Evolutionary conservation across 2,797 vertebrate genomes (phyloP).

Genomic region (Agapornis canus): DNA sequence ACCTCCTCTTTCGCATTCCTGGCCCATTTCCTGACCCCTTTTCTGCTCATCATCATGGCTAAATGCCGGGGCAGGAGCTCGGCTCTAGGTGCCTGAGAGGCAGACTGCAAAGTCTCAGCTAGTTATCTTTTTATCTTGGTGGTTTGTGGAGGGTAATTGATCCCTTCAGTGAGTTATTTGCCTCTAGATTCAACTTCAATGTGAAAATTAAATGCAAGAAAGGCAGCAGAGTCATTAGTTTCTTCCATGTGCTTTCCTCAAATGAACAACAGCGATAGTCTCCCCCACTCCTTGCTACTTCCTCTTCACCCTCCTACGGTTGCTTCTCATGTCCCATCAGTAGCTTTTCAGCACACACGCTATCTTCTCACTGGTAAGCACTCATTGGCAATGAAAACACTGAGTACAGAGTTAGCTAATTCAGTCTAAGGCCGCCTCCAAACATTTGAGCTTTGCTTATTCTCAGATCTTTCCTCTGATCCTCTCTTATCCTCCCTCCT

Average conservation of each 20-base stretch:
- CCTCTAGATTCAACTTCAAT: not conserved
- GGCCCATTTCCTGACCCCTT: not conserved
- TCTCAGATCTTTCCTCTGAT: not conserved
- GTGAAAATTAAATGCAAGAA: not conserved
- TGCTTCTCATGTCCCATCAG: not conserved
- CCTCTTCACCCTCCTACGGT: not conserved
- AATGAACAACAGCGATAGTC: not conserved
- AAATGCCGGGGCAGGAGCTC: not conserved
- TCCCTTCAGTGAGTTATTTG: not conserved
- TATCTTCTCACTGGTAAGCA: not conserved
- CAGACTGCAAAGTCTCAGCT: not conserved
- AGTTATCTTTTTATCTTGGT: not conserved
- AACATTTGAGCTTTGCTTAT: not conserved
- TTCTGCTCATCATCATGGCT: not conserved
- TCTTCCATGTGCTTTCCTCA: not conserved
- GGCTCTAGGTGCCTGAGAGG: not conserved
- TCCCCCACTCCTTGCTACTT: not conserved
- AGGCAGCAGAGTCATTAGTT: not conserved
- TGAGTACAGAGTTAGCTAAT: not conserved
- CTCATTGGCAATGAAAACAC: not conserved
- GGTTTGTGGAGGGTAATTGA: not conserved
- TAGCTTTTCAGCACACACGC: not conserved
- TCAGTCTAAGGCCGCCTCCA: not conserved
- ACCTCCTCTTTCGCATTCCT: constrained; percentile 44
- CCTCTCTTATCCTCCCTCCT: not conserved